Base-by-base conservation (phyloP, 92 coral and sea anemone genomes). In the Zoanthus gigantus region DNA sequence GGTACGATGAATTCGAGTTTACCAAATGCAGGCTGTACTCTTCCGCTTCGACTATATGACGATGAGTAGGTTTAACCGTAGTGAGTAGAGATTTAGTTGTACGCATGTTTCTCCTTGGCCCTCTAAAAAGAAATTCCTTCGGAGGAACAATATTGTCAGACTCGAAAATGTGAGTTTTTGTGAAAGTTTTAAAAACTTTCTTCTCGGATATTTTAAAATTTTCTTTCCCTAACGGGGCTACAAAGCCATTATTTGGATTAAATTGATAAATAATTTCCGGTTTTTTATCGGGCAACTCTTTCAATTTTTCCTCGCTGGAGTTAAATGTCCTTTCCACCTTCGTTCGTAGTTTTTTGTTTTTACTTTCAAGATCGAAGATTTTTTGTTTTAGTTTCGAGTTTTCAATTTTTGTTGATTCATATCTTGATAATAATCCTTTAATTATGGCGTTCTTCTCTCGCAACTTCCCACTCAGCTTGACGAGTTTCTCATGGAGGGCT, bases 101-200 rank as follows among this genome's bases (percentile, higher is more conserved):
- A 44, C 94, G 74, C 50, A 79, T 80, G 2, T 92, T 82, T 60
- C 76, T 83, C 63, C 89, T 84, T 58, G 89, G 94, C 30, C 98
- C 98, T 77, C 85, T 88, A 72, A 89, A 95, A 45, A 95, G 92
- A 45, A 91, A 93, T 54, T 93, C 98, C 32, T 95, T 95, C 4
- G 98, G 94, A 53, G 80, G 89, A 42, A 90, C 88, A 9, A 77
- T 79, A 7, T 85, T 86, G 5, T 92, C 89, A 10, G 89, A 42
- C 78, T 95, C 98, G 56, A 82, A 95, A 16, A 95, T 82, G 52
- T 95, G 96, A 1, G 98, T 91, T 82, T 89, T 95, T 8, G 94
- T 94, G 65, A 95, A 95, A 66, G 93, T 95, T 58, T 79, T 88
- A 44, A 93, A 95, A 5, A 73, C 93, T 13, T 93, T 79, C 18